Conservation (phyloP, 2,888 invertebrate species). For the Cheilosia grossa region DNA sequence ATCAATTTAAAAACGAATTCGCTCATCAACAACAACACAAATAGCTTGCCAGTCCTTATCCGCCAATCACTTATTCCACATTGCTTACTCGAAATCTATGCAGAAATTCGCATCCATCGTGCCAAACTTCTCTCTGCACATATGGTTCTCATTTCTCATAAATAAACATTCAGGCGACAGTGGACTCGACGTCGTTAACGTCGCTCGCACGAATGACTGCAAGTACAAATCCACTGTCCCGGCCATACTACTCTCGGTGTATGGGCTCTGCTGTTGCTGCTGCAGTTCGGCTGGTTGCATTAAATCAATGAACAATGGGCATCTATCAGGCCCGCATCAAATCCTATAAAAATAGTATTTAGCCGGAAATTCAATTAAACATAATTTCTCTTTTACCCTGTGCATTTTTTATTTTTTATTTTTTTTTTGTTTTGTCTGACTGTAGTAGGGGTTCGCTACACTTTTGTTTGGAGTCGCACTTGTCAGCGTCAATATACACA, state of each 20-base stretch:
- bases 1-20: constrained; percentile 34
- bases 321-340: constrained; percentile 69
- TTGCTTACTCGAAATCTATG: constrained; percentile 40
- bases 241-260: neutral
- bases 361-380: constrained; percentile 72
- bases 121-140: neutral
- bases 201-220: constrained; percentile 7
- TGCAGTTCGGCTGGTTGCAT: constrained; percentile 49
- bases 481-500: constrained; percentile 26
- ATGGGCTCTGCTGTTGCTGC: neutral
- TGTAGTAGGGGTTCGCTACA: neutral
- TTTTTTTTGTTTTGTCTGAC: neutral
- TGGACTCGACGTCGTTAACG: constrained; percentile 26
- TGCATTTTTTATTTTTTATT: neutral
- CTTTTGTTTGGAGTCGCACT: constrained; percentile 28
- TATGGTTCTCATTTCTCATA: constrained; percentile 59
- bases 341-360: constrained; percentile 57
- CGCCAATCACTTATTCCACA: constrained; percentile 35
- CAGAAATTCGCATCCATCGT: constrained; percentile 43
- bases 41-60: constrained; percentile 16
- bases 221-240: neutral
- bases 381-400: constrained; percentile 49
- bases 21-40: constrained; percentile 1
- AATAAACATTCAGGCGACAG: constrained; percentile 49
- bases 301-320: constrained; percentile 72